Conservation (phyloP, 2,797 vertebrate species). For the Semaprochilodus insignis region DNA sequence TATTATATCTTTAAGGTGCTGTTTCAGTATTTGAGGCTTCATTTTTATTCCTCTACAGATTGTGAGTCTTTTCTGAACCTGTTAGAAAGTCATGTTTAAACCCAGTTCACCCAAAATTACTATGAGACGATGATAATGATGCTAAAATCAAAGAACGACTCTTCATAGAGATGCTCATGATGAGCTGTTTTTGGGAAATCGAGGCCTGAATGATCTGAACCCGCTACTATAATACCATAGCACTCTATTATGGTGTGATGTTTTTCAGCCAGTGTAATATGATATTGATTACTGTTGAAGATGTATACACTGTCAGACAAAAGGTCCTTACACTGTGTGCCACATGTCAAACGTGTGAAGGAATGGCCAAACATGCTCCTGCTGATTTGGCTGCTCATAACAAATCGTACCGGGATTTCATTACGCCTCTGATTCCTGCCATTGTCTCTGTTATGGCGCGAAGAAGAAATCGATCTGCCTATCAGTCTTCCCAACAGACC, state of each 20-base stretch:
- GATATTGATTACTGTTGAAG: conserved; percentile 43
- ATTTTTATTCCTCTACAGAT: not conserved
- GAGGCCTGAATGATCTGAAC: not conserved
- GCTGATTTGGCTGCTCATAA: conserved; percentile 25
- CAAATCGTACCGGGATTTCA: conserved; percentile 30
- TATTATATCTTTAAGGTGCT: not conserved
- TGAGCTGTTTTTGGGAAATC: not conserved
- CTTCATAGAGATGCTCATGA: not conserved
- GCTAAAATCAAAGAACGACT: not conserved
- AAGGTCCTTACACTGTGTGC: conserved; percentile 1
- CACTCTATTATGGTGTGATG: conserved; percentile 12
- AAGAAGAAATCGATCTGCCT: conserved; percentile 25
- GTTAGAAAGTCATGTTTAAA: not conserved
- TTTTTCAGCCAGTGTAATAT: conserved; percentile 31
- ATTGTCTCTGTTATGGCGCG: conserved; percentile 18
- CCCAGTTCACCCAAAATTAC: not conserved
- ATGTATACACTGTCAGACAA: not conserved
- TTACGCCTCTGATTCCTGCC: conserved; percentile 6
- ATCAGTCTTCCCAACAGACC: conserved; percentile 2
- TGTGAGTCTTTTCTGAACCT: not conserved
- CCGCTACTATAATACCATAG: not conserved
- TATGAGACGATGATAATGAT: conserved; percentile 1
- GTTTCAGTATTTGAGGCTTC: not conserved
- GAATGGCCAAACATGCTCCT: conserved; percentile 30
- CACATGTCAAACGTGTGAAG: conserved; percentile 12